Evolutionary conservation across 23 tunicate genomes (phyloP), one percentile per base, ranked within the genome.

Genomic region (Halocynthia aurantium): DNA sequence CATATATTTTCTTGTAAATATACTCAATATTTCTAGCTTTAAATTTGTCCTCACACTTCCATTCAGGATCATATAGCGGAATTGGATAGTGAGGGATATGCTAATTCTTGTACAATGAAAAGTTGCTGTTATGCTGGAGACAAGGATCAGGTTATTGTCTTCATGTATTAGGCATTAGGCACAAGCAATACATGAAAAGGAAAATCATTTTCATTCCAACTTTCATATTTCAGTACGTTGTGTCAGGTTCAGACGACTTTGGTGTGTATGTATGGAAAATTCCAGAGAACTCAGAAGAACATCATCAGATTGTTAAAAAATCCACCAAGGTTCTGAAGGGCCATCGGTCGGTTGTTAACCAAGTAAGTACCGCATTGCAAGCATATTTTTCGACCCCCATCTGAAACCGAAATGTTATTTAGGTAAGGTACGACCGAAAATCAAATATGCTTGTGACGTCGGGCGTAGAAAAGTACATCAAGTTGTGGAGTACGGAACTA

Each of bases 41-140:
- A 31, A 31, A 31, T 31, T 31, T 31, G 64, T 15, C 64, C 31
- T 17, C 2, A 21, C 31, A 72, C 62, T 17, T 57, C 10, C 22
- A 11, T 62, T 40, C 81, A 84, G 88, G 70, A 67, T 56, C 68
- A 76, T 8, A 52, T 84, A 57, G 76, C 53, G 8, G 77, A 84
- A 51, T 81, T 81, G 10, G 62, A 71, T 22, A 50, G 70, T 6
- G 88, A 84, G 7, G 78, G 81, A 6, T 88, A 88, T 73, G 79
- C 75, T 7, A 88, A 88, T 63, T 83, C 87, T 6, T 88, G 95
- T 53, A 88, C 95, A 50, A 83, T 88, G 95, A 88, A 88, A 73
- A 88, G 95, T 75, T 82, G 87, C 62, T 88, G 95, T 60, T 88
- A 83, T 73, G 95, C 95, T 55, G 88, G 95, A 7, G 77, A 84